phyloP scores from a whole-genome alignment of 1,140 invertebrate genomes.

The Hycleus phaleratus region DNA sequence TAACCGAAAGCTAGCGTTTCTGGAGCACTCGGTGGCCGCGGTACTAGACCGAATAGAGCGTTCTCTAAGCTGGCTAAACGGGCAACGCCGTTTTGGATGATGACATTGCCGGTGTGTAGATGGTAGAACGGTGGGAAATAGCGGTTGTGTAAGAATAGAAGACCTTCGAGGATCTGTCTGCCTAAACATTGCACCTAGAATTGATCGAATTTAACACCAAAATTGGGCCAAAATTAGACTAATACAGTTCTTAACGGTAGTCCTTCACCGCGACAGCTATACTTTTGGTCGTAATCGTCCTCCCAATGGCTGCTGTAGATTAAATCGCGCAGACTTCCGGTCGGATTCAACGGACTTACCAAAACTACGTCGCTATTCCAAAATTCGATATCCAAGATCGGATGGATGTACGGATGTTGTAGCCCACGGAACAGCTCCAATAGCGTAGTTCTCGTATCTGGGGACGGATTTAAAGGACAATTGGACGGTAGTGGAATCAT shows the following conservation, averaged over 20 bases:
- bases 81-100: slow-evolving; percentile 83
- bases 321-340: slow-evolving; percentile 81
- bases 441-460: slow-evolving; percentile 54
- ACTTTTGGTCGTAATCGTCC: slow-evolving; percentile 33
- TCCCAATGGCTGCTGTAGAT: slow-evolving; percentile 52
- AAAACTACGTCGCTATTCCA: slow-evolving; percentile 54
- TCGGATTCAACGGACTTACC: slow-evolving; percentile 72
- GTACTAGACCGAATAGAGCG: slow-evolving; percentile 68
- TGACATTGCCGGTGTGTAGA: slow-evolving; percentile 79
- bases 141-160: slow-evolving; percentile 78
- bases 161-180: slow-evolving; percentile 77
- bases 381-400: slow-evolving; percentile 73
- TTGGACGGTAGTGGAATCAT: slow-evolving; percentile 59
- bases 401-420: slow-evolving; percentile 88
- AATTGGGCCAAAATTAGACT: background rate
- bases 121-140: slow-evolving; percentile 81
- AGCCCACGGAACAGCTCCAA: slow-evolving; percentile 75
- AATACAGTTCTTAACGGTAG: slow-evolving; percentile 32
- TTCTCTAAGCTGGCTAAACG: slow-evolving; percentile 75
- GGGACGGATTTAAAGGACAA: slow-evolving; percentile 44
- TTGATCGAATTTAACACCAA: background rate
- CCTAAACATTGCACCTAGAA: slow-evolving; percentile 73
- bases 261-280: slow-evolving; percentile 27
- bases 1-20: slow-evolving; percentile 70
- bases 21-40: slow-evolving; percentile 56